Percentiles rank a stretch among this genome's conserved stretches.
Evolutionary conservation across 2,113 vertebrate species (phyloP).

Genomic region (Centropristis striata): DNA sequence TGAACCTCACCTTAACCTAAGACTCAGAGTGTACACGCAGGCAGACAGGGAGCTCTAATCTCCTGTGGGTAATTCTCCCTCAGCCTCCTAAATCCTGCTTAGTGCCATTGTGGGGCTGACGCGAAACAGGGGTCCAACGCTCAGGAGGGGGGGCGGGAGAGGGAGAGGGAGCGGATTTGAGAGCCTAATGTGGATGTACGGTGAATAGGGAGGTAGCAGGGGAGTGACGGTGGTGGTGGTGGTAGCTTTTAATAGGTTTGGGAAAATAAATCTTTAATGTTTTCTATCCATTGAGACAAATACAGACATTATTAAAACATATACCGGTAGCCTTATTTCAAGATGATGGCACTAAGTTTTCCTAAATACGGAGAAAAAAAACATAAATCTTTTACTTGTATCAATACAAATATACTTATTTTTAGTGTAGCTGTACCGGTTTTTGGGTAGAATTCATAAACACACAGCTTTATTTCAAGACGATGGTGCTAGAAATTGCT

Average conservation of each 20-base stretch:
- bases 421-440: not conserved
- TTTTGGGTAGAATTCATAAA: not conserved
- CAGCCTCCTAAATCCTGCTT: constrained; percentile 82
- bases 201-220: constrained; percentile 50
- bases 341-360: too few species aligned
- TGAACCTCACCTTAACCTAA: constrained; percentile 74
- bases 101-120: constrained; percentile 80
- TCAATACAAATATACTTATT: not conserved
- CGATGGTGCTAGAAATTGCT: not conserved
- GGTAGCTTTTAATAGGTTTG: not conserved
- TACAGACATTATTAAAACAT: too few species aligned
- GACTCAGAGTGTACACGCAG: constrained; percentile 52
- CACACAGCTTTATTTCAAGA: not conserved
- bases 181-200: constrained; percentile 54
- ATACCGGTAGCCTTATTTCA: too few species aligned
- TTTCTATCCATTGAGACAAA: too few species aligned
- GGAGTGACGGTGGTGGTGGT: not conserved
- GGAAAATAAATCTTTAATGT: too few species aligned
- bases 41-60: constrained; percentile 79
- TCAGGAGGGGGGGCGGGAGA: constrained; percentile 50
- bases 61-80: constrained; percentile 79
- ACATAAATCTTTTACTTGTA: not conserved
- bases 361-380: too few species aligned
- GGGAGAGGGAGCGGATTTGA: constrained; percentile 61
- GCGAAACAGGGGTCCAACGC: constrained; percentile 70